Base-by-base conservation (phyloP, 1,140 invertebrate species). In the Halictus rubicundus region DNA sequence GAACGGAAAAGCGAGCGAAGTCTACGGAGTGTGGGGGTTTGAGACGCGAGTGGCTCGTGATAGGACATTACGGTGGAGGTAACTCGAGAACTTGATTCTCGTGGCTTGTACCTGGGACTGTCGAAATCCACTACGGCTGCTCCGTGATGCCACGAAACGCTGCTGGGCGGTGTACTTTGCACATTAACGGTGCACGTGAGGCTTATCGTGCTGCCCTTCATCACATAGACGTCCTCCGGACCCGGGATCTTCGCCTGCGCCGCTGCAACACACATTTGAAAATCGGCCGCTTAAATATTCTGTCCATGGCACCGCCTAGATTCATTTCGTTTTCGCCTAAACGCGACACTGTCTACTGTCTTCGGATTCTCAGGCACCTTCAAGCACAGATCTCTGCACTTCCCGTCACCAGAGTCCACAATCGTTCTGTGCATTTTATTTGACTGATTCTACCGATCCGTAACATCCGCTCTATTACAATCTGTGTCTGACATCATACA, bases 151-250 rank as follows among this genome's bases (percentile, higher is more conserved):
- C 96, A 97, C 82, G 95, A 95, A 80, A 94, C 94, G 84, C 95
- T 96, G 64, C 96, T 96, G 32, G 96, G 96, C 25, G 96, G 96
- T 75, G 96, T 96, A 61, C 97, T 97, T 91, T 97, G 97, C 61
- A 97, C 95, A 91, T 97, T 98, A 77, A 98, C 97, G 52, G 96
- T 96, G 92, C 97, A 98, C 54, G 96, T 97, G 87, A 98, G 93
- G 81, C 96, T 97, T 94, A 98, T 98, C 71, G 97, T 98, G 92
- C 97, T 97, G 83, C 97, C 97, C 89, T 96, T 97, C 93, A 97
- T 98, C 85, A 98, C 97, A 91, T 97, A 97, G 61, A 97, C 96
- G 85, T 98, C 97, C 83, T 96, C 95, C n/a, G 96, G 96, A 63
- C 97, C 97, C 88, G 95, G 95, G 85, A 98, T 98, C 86, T 95